phyloP scores from a whole-genome alignment of 2,113 vertebrate species.

The Corynorhinus townsendii region DNA sequence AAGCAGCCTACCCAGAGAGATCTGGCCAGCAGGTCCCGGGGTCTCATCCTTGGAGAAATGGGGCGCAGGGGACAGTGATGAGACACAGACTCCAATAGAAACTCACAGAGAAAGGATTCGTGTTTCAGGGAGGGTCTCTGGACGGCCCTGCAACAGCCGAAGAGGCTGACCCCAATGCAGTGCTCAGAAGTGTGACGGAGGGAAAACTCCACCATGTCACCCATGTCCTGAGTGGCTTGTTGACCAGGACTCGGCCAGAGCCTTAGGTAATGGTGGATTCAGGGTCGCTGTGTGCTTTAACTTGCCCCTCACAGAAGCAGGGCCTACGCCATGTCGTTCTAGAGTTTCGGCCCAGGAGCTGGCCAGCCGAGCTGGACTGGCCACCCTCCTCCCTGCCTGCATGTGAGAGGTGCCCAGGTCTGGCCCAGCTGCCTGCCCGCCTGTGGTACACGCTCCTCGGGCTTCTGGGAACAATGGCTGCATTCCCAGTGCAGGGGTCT shows the following conservation, averaged over 20 bases:
- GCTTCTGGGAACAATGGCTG: not conserved
- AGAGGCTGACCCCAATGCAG: not conserved
- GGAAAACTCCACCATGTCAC: accelerated
- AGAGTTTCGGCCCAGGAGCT: not conserved
- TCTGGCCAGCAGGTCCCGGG: no score
- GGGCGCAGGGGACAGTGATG: not conserved
- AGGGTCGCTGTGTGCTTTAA: accelerated
- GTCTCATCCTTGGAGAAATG: not conserved
- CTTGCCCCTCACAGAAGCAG: not conserved
- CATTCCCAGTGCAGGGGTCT: accelerated
- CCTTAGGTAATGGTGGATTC: accelerated
- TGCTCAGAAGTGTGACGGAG: accelerated
- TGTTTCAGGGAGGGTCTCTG: not conserved
- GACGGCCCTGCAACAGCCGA: not conserved
- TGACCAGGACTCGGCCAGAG: not conserved
- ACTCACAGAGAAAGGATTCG: not conserved
- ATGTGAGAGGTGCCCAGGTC: accelerated
- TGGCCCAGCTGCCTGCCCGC: not conserved
- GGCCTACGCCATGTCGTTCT: accelerated
- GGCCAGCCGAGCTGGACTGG: accelerated
- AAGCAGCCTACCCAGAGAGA: accelerated
- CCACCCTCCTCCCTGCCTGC: accelerated
- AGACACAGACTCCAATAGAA: accelerated
- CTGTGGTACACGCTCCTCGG: accelerated
- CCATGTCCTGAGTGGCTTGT: not conserved